Percentiles rank a stretch among this genome's conserved stretches.
Evolutionary conservation across 1,140 invertebrate species (phyloP).

Genomic region (Physella acuta): DNA sequence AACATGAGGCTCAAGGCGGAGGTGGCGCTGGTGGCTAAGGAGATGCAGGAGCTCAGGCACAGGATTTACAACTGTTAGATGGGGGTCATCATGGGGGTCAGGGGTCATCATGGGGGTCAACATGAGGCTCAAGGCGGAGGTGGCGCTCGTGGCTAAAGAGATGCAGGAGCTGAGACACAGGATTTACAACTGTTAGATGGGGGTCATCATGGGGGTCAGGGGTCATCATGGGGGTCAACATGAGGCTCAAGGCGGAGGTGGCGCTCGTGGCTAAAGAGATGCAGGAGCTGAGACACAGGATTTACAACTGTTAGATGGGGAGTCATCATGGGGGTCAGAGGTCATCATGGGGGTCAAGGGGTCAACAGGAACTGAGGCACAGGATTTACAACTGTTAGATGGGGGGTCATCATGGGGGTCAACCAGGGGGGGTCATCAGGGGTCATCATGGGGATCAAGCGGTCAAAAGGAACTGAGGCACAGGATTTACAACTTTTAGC

Average conservation of each 20-base stretch:
- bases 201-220: slow-evolving; percentile 66
- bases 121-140: slow-evolving; percentile 55
- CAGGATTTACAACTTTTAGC: too few species aligned
- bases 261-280: slow-evolving; percentile 55
- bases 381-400: too few species aligned
- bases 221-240: slow-evolving; percentile 60
- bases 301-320: slow-evolving; percentile 73
- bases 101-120: slow-evolving; percentile 59
- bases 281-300: slow-evolving; percentile 53
- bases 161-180: slow-evolving; percentile 56
- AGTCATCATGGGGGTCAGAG: slow-evolving; percentile 63
- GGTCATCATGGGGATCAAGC: too few species aligned
- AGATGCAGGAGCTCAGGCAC: slow-evolving; percentile 56
- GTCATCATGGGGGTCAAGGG: slow-evolving; percentile 60
- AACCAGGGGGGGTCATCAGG: too few species aligned
- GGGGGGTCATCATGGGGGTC: too few species aligned
- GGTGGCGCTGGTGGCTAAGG: slow-evolving; percentile 51
- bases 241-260: slow-evolving; percentile 55
- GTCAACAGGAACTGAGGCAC: too few species aligned
- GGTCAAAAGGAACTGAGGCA: too few species aligned
- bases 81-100: slow-evolving; percentile 69
- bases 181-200: slow-evolving; percentile 71
- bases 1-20: slow-evolving; percentile 58
- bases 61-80: slow-evolving; percentile 67
- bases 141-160: slow-evolving; percentile 52